These are phyloP conservation scores for Mayetiola destructor DNA, from an alignment of 2,888 invertebrate species.

Conservation along the genomic window DNA sequence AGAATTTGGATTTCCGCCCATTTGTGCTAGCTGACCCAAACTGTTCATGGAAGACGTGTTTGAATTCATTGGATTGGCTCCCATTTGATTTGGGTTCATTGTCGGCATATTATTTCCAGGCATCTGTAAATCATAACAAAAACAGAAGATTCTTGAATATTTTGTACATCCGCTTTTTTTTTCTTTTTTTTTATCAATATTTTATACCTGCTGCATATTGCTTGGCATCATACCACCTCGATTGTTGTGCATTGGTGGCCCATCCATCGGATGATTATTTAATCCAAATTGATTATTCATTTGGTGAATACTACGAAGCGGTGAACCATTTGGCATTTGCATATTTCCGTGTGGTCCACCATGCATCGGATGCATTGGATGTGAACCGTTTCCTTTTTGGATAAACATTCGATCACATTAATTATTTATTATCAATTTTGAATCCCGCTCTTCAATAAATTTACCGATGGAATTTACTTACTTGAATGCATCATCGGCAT, in stretches of 20 bases:
- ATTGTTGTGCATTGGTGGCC: constrained; percentile 13
- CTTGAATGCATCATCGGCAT: constrained; percentile 3
- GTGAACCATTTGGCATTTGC: neutral
- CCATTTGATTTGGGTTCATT: neutral
- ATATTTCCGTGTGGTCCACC: constrained; percentile 15
- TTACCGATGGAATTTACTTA: neutral
- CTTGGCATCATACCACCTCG: constrained; percentile 15
- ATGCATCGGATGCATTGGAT: constrained; percentile 13
- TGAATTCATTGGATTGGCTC: constrained; percentile 27
- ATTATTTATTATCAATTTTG: neutral
- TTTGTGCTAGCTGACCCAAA: neutral
- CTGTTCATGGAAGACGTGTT: constrained; percentile 25
- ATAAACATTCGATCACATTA: neutral
- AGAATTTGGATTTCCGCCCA: constrained; percentile 14
- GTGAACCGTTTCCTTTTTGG: constrained; percentile 6
- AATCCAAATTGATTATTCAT: neutral
- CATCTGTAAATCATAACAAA: too few species aligned
- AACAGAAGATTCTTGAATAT: too few species aligned
- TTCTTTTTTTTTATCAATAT: too few species aligned
- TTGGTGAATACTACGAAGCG: neutral
- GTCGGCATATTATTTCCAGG: neutral
- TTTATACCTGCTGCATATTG: too few species aligned
- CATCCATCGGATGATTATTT: constrained; percentile 9
- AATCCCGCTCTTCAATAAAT: neutral
- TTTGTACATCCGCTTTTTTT: too few species aligned